phyloP scores from a whole-genome alignment of 2,797 vertebrate species.

The Luscinia megarhynchos region DNA sequence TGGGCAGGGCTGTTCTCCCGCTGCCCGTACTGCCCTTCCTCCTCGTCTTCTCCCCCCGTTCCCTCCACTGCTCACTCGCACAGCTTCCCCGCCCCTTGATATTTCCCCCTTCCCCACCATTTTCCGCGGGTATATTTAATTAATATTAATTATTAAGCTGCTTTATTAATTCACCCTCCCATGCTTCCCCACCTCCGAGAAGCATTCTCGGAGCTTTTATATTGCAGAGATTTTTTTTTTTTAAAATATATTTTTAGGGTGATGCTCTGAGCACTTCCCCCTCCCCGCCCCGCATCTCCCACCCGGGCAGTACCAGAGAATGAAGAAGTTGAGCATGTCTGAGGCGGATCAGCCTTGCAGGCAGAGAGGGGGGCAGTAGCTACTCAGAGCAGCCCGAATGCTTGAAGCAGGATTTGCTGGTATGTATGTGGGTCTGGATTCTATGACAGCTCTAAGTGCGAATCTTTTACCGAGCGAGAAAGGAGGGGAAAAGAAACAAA shows the following conservation, averaged over 20 bases:
- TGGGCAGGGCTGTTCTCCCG: background rate
- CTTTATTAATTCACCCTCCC: conserved; percentile 48
- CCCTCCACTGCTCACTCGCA: background rate
- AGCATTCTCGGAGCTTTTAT: conserved; percentile 51
- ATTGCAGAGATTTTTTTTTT: background rate
- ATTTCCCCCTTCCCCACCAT: background rate
- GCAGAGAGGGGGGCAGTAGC: conserved; percentile 53
- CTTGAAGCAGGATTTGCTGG: conserved; percentile 44
- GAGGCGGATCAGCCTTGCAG: conserved; percentile 65
- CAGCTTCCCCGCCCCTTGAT: background rate
- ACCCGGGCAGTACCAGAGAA: conserved; percentile 48
- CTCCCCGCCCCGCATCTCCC: background rate
- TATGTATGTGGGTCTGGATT: conserved; percentile 45
- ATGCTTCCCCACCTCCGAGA: conserved; percentile 53
- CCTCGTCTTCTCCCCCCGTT: background rate
- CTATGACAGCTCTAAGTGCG: conserved; percentile 16
- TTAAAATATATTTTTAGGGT: conserved; percentile 14
- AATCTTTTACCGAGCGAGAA: background rate
- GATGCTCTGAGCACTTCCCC: conserved; percentile 5
- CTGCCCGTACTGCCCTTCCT: background rate
- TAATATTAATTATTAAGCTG: conserved; percentile 6
- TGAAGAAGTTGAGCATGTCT: conserved; percentile 65
- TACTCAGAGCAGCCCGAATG: conserved; percentile 42
- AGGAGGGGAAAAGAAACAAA: background rate
- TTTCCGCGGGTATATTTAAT: background rate